Conservation (phyloP, 2,888 invertebrate species). For the Torymus aiolomorphi region DNA sequence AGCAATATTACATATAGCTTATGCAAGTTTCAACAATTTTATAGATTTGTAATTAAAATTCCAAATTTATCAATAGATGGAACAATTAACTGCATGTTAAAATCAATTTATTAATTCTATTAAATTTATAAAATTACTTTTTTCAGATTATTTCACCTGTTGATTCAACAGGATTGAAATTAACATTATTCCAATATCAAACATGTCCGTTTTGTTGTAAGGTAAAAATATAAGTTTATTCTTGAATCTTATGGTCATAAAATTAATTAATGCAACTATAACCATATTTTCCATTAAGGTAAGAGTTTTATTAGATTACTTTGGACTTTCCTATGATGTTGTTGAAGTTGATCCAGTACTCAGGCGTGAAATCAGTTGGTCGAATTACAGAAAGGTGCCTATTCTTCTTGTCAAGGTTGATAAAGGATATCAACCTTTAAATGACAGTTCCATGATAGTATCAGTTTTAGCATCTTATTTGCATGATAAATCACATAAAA, state of each 20-base stretch:
- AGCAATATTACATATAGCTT: too few relatives aligned
- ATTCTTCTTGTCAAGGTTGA: slow-evolving; percentile 87
- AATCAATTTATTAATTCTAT: too few relatives aligned
- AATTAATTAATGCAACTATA: neutral
- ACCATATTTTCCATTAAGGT: slow-evolving; percentile 64
- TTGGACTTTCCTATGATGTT: slow-evolving; percentile 95
- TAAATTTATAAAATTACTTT: slow-evolving; percentile 21
- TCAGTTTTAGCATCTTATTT: slow-evolving; percentile 90
- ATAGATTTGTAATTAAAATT: too few relatives aligned
- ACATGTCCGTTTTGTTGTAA: slow-evolving; percentile 99
- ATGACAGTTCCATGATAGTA: slow-evolving; percentile 96
- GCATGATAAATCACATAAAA: slow-evolving; percentile 78
- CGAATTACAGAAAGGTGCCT: slow-evolving; percentile 95
- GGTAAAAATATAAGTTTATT: slow-evolving; percentile 74
- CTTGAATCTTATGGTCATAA: neutral
- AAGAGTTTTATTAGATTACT: slow-evolving; percentile 92
- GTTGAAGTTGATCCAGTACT: slow-evolving; percentile 98
- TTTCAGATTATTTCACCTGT: slow-evolving; percentile 81
- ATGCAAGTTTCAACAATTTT: too few relatives aligned
- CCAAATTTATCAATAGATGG: too few relatives aligned
- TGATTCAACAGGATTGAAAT: slow-evolving; percentile 83
- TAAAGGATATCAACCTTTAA: slow-evolving; percentile 88
- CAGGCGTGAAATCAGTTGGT: slow-evolving; percentile 94
- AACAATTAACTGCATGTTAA: too few relatives aligned
- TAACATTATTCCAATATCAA: slow-evolving; percentile 96